phyloP scores from a whole-genome alignment of 2,113 vertebrate genomes.

The Hippocampus mohnikei region DNA sequence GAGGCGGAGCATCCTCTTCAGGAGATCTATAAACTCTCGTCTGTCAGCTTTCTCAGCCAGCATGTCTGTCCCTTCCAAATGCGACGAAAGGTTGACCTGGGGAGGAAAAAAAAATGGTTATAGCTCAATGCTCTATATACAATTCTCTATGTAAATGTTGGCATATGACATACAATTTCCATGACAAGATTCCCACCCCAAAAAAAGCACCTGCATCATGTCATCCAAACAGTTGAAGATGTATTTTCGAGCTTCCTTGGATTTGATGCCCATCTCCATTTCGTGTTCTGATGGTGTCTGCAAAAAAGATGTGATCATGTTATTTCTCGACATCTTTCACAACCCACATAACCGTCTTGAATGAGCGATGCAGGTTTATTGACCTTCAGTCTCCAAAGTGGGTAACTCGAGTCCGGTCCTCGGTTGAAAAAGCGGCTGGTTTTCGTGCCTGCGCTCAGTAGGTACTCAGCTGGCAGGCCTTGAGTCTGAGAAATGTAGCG shows the following conservation, averaged over 20 bases:
- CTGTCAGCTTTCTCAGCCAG: constrained; percentile 97
- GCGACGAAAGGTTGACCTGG: constrained; percentile 94
- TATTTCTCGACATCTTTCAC: neutral
- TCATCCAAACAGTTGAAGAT: constrained; percentile 99
- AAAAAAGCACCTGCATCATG: constrained; percentile 87
- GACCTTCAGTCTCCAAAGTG: constrained; percentile 96
- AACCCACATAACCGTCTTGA: neutral
- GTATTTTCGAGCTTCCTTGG: constrained; percentile 97
- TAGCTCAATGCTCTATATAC: neutral
- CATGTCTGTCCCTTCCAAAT: constrained; percentile 96
- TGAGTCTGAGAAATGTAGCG: constrained; percentile 99
- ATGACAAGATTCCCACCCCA: neutral
- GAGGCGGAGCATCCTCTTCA: constrained; percentile 98
- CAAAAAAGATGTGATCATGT: constrained; percentile 16
- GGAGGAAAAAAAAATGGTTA: constrained; percentile 2
- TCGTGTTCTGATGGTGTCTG: constrained; percentile 95
- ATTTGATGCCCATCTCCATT: constrained; percentile 95
- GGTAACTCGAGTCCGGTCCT: constrained; percentile 91
- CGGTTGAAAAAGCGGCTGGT: constrained; percentile 97
- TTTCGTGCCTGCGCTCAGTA: constrained; percentile 95
- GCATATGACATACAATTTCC: neutral
- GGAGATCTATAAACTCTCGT: constrained; percentile 93
- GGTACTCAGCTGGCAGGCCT: constrained; percentile 94
- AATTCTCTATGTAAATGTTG: neutral
- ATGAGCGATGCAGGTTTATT: neutral